Conservation (phyloP, 1,140 invertebrate species). For the Pseudomyrmex cubaensis region DNA sequence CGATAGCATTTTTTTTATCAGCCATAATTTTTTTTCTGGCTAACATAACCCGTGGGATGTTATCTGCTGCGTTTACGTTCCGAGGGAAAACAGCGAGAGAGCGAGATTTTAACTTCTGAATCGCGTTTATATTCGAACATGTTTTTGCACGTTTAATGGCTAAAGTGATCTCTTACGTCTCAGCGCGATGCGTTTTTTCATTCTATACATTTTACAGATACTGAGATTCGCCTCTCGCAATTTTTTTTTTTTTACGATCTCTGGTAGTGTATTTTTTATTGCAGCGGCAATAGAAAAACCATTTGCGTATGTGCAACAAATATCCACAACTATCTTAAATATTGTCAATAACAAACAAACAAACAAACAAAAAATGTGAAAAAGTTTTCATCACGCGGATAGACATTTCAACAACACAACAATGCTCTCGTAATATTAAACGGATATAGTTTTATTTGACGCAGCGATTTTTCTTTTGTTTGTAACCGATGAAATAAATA, state of each 20-base stretch:
- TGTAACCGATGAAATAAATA: background rate
- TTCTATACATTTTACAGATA: too few relatives aligned
- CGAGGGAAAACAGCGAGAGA: background rate
- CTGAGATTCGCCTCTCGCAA: background rate
- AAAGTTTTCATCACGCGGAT: too few relatives aligned
- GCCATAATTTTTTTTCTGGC: conserved; percentile 25
- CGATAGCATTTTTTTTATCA: conserved; percentile 40
- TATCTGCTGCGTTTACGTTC: conserved; percentile 32
- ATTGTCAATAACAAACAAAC: too few relatives aligned
- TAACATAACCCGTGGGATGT: conserved; percentile 19
- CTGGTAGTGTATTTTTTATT: too few relatives aligned
- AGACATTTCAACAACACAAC: too few relatives aligned
- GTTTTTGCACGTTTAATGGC: background rate
- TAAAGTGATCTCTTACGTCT: background rate
- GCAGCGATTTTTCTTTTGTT: background rate
- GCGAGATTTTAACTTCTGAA: background rate
- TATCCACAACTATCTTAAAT: too few relatives aligned
- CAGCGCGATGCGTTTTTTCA: too few relatives aligned
- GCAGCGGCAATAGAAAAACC: too few relatives aligned
- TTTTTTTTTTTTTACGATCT: background rate
- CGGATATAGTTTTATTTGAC: too few relatives aligned
- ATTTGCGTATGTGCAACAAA: too few relatives aligned
- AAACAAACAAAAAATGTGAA: too few relatives aligned
- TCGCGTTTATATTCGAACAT: conserved; percentile 9
- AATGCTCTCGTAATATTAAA: too few relatives aligned